These are phyloP conservation scores for Elymnias hypermnestra DNA, from an alignment of 1,140 invertebrate species.

Conservation along the genomic window DNA sequence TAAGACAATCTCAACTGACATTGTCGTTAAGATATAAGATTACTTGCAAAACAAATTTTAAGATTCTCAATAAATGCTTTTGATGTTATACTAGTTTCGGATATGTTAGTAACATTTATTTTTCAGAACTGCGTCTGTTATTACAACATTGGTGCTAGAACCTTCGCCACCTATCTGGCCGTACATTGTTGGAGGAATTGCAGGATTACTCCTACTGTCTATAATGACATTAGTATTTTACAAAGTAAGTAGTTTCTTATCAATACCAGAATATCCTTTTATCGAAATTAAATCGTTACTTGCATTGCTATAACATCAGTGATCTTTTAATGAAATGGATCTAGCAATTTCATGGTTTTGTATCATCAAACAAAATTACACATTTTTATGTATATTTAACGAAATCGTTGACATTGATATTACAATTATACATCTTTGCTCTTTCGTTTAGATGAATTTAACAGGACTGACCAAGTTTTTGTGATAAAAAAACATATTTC, in stretches of 20 bases:
- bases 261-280: not conserved
- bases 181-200: constrained; percentile 29
- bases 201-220: constrained; percentile 31
- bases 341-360: no score
- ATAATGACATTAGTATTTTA: constrained; percentile 31
- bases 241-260: constrained; percentile 29
- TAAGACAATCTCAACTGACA: not conserved
- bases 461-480: no score
- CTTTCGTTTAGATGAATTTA: no score
- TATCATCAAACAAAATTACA: no score
- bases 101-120: not conserved
- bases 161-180: constrained; percentile 40
- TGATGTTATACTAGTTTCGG: no score
- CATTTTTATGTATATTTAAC: no score
- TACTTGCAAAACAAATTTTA: not conserved
- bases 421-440: no score
- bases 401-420: no score
- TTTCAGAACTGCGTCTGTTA: constrained; percentile 29
- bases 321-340: not conserved
- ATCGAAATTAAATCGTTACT: no score
- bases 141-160: constrained; percentile 36
- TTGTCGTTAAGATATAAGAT: not conserved
- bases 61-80: no score
- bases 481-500: not conserved
- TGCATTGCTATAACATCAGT: no score